Evolutionary conservation across 2,888 invertebrate genomes (phyloP).

Genomic region (Notodonta ziczac): DNA sequence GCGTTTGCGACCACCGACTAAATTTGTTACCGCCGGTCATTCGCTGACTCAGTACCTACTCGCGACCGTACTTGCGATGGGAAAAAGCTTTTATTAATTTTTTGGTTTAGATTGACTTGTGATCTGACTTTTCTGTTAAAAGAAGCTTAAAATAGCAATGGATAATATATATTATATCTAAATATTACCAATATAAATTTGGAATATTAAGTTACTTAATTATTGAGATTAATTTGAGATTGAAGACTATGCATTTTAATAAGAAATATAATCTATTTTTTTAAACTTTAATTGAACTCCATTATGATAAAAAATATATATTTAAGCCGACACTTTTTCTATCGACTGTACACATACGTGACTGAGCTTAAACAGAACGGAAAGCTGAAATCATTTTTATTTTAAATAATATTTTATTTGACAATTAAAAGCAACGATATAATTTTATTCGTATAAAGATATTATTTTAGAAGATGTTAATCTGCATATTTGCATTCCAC

Average conservation of each 20-base stretch:
- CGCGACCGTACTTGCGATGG: slow-evolving; percentile 48
- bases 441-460: slow-evolving; percentile 79
- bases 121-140: too few species aligned
- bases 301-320: background rate
- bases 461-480: slow-evolving; percentile 72
- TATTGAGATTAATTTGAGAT: too few species aligned
- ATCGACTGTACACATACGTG: slow-evolving; percentile 67
- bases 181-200: too few species aligned
- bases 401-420: slow-evolving; percentile 75
- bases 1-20: slow-evolving; percentile 76
- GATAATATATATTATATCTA: too few species aligned
- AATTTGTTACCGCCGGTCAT: slow-evolving; percentile 77
- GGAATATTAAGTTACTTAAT: too few species aligned
- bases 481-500: slow-evolving; percentile 51
- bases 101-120: background rate
- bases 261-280: background rate
- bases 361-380: slow-evolving; percentile 65
- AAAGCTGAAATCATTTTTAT: slow-evolving; percentile 69
- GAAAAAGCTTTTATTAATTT: slow-evolving; percentile 28
- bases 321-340: slow-evolving; percentile 41
- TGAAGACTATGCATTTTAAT: too few species aligned
- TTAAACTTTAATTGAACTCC: background rate
- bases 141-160: too few species aligned
- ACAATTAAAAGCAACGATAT: slow-evolving; percentile 74
- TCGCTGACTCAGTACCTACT: slow-evolving; percentile 73